Conservation (phyloP, 37 sponge, comb jelly and placozoan species). For the Haliclona indistincta region DNA sequence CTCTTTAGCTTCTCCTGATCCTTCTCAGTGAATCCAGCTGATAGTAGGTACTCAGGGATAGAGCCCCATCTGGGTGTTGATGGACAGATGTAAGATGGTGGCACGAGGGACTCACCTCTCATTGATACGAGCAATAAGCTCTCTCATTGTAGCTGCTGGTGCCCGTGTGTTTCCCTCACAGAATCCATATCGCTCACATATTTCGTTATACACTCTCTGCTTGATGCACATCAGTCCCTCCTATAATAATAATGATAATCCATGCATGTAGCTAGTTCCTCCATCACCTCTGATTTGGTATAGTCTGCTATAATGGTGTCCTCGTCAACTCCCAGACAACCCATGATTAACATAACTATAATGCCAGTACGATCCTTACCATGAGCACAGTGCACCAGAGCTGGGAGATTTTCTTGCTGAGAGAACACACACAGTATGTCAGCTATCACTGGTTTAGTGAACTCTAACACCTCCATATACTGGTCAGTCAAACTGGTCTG, state of each 20-base stretch:
- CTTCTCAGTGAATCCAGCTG: conserved; percentile 69
- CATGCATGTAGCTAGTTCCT: background rate
- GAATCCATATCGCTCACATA: conserved; percentile 72
- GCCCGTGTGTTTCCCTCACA: conserved; percentile 60
- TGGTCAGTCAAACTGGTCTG: conserved; percentile 40
- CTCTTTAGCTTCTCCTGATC: conserved; percentile 65
- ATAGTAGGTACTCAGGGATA: conserved; percentile 51
- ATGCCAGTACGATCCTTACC: conserved; percentile 89
- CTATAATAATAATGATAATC: conserved; percentile 26
- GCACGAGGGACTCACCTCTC: conserved; percentile 14
- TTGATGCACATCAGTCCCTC: conserved; percentile 70
- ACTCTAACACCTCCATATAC: conserved; percentile 78
- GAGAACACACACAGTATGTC: conserved; percentile 57
- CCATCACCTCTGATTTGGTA: conserved; percentile 69
- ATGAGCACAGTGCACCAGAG: conserved; percentile 86
- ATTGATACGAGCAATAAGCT: conserved; percentile 25
- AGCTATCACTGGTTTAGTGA: conserved; percentile 47
- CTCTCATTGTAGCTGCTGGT: conserved; percentile 75
- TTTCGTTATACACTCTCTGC: conserved; percentile 68
- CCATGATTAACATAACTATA: conserved; percentile 63
- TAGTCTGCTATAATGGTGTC: conserved; percentile 75
- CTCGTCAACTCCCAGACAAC: conserved; percentile 71
- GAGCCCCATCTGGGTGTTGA: conserved; percentile 65
- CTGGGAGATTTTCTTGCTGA: conserved; percentile 54
- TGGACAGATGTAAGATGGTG: background rate